Evolutionary conservation across 2,113 vertebrate genomes (phyloP).

Genomic region (Alligator sinensis): DNA sequence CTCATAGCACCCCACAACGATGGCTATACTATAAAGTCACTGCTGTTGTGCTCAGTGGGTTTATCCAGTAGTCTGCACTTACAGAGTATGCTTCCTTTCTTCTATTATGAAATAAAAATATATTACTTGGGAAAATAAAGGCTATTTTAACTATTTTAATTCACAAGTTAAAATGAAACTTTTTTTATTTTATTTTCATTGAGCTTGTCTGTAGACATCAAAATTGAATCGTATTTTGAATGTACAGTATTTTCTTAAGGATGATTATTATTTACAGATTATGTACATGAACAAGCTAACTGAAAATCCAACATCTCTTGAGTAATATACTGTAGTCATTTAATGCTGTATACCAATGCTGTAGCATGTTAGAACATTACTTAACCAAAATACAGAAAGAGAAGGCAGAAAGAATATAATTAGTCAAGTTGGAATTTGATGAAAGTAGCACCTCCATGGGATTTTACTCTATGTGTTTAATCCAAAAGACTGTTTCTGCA

Average conservation of each 20-base stretch:
- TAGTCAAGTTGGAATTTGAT: neutral
- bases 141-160: neutral
- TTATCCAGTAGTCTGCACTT: no score
- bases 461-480: neutral
- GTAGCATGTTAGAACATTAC: neutral
- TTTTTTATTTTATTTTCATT: neutral
- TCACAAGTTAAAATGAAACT: neutral
- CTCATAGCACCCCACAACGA: no score
- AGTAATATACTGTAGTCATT: neutral
- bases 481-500: neutral
- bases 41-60: no score
- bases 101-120: no score
- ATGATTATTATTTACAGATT: neutral
- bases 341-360: neutral
- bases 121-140: neutral
- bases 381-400: neutral
- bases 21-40: no score
- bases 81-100: no score
- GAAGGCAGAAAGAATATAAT: neutral
- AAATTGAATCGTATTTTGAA: neutral
- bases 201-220: neutral
- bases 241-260: neutral
- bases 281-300: neutral
- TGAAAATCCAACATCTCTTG: neutral
- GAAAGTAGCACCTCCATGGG: neutral